Evolutionary conservation across 30 jellyfish, hydroid and myxozoan species (phyloP).

Genomic region (Catostylus mosaicus): DNA sequence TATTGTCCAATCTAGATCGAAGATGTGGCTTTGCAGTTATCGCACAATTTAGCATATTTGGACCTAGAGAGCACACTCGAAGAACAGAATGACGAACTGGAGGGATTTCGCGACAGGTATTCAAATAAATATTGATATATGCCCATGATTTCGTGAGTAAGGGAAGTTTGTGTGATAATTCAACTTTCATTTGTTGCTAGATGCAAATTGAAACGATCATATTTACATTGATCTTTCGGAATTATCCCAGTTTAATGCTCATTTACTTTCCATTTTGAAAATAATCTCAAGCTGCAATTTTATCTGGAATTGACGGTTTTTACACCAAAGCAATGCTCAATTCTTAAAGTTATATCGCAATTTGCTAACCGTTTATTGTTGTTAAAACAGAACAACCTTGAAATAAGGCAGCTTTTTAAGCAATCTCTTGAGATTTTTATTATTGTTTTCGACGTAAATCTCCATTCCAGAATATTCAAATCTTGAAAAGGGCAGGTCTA

Average conservation of each 20-base stretch:
- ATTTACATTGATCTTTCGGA: background rate
- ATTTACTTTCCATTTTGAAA: background rate
- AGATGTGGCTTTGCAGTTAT: constrained; percentile 95
- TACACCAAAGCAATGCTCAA: no score
- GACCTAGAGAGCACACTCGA: constrained; percentile 96
- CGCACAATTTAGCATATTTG: constrained; percentile 90
- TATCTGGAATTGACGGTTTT: no score
- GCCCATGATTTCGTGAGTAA: constrained; percentile 24
- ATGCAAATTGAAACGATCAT: background rate
- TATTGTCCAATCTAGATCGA: constrained; percentile 74
- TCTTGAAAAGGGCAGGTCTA: constrained; percentile 6
- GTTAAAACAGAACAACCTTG: no score
- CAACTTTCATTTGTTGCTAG: background rate
- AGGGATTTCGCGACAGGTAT: constrained; percentile 98
- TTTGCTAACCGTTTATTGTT: no score
- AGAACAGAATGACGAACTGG: constrained; percentile 96
- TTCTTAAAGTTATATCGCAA: no score
- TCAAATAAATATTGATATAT: constrained; percentile 35
- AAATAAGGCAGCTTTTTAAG: background rate
- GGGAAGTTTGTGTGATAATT: constrained; percentile 7
- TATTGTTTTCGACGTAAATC: constrained; percentile 11
- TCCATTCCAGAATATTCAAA: constrained; percentile 14
- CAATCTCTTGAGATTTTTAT: constrained; percentile 11
- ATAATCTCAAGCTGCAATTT: background rate
- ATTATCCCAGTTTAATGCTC: constrained; percentile 21